Evolutionary conservation across 2,888 invertebrate genomes (phyloP).

Genomic region (Callyntrura sp.): DNA sequence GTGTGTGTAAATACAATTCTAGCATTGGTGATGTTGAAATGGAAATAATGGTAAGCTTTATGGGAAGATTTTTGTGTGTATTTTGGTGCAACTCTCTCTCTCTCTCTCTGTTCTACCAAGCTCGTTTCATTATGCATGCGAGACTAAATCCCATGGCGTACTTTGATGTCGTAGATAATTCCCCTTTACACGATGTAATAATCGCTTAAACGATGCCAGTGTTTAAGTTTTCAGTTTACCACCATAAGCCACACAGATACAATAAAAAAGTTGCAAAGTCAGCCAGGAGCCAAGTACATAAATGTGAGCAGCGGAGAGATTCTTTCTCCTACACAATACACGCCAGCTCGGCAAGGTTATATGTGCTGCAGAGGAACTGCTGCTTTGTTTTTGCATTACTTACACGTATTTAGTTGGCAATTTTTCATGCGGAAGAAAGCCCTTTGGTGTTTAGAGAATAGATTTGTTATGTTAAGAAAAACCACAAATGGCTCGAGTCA

Average conservation of each 20-base stretch:
- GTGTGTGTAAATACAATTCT: not conserved
- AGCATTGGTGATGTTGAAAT: not conserved
- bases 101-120: not conserved
- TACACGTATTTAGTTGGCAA: slow-evolving; percentile 41
- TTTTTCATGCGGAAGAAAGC: slow-evolving; percentile 41
- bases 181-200: not conserved
- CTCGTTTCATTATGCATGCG: slow-evolving; percentile 55
- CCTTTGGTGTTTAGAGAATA: slow-evolving; percentile 49
- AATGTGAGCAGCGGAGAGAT: not conserved
- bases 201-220: slow-evolving; percentile 43
- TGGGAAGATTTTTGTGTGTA: not conserved
- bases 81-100: too few relatives aligned
- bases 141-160: slow-evolving; percentile 26
- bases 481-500: slow-evolving; percentile 29
- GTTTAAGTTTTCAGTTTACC: slow-evolving; percentile 1
- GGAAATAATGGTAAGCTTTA: not conserved
- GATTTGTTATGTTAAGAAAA: slow-evolving; percentile 43
- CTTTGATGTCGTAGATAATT: slow-evolving; percentile 54
- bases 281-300: not conserved
- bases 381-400: slow-evolving; percentile 35
- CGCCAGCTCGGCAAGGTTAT: too few relatives aligned
- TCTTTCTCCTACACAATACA: not conserved
- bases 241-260: not conserved
- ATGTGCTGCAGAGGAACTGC: too few relatives aligned
- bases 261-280: slow-evolving; percentile 43